Percentiles rank a stretch among this genome's conserved stretches.
Conservation (phyloP, 2,113 vertebrate species). For the Fukomys damarensis region DNA sequence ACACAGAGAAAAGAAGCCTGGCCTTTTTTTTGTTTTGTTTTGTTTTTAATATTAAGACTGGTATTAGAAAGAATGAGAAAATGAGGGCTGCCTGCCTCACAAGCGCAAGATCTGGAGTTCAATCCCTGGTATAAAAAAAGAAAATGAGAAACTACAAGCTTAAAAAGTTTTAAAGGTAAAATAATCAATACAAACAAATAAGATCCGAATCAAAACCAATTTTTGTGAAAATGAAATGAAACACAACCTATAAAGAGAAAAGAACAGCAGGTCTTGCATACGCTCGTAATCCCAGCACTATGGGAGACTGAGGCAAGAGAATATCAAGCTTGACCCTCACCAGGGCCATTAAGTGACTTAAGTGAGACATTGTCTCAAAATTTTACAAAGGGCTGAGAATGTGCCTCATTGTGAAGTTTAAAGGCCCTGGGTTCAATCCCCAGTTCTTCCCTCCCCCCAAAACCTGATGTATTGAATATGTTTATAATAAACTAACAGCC, state of each 20-base stretch:
- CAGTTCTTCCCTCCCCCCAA: background rate
- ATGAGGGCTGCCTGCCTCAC: no score
- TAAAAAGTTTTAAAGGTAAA: conserved; percentile 48
- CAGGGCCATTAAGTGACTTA: background rate
- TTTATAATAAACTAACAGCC: background rate
- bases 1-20: background rate
- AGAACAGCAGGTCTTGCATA: background rate
- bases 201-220: conserved; percentile 58
- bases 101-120: no score
- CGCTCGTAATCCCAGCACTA: background rate
- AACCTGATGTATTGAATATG: background rate
- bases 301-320: background rate
- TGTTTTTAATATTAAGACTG: background rate
- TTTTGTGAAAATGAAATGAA: conserved; percentile 43
- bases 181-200: conserved; percentile 51
- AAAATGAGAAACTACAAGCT: conserved; percentile 42
- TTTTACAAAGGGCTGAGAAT: background rate
- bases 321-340: background rate
- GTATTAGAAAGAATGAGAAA: conserved; percentile 60
- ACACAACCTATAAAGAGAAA: background rate
- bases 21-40: no score
- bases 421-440: background rate
- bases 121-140: no score
- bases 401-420: background rate
- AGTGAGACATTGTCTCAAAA: background rate